phyloP scores from a whole-genome alignment of 2,113 vertebrate species.

The Apus apus region DNA sequence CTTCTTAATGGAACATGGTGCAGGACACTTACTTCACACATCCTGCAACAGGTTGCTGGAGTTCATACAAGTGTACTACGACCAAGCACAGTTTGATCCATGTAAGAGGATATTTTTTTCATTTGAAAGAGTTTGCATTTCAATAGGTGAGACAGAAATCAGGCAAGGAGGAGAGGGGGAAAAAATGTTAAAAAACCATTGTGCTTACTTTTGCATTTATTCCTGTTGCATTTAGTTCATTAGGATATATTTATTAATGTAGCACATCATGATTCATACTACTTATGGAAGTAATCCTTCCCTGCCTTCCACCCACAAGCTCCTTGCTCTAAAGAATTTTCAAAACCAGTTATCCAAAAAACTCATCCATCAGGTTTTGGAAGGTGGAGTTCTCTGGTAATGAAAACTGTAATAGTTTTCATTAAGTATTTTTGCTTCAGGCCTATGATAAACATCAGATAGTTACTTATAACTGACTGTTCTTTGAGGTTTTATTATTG shows the following conservation, averaged over 20 bases:
- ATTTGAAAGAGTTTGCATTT: neutral
- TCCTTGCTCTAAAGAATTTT: neutral
- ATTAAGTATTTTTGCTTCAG: neutral
- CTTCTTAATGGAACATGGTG: neutral
- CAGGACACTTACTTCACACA: neutral
- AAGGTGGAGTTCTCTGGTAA: neutral
- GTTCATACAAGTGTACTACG: neutral
- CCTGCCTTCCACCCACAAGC: neutral
- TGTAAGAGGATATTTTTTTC: neutral
- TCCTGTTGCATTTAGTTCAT: neutral
- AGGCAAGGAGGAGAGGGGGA: neutral
- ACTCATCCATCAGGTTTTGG: neutral
- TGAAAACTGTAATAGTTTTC: neutral
- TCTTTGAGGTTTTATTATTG: neutral
- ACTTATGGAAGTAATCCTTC: neutral
- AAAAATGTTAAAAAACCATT: neutral
- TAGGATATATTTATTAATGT: conserved; percentile 9
- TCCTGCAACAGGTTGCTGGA: neutral
- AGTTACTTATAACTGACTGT: neutral
- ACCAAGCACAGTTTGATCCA: neutral
- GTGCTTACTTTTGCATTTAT: neutral
- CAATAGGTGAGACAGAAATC: neutral
- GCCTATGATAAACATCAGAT: neutral
- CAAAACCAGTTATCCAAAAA: neutral
- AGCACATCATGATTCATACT: neutral